Conservation (phyloP, 2,113 vertebrate species). For the Copsychus sechellarum region DNA sequence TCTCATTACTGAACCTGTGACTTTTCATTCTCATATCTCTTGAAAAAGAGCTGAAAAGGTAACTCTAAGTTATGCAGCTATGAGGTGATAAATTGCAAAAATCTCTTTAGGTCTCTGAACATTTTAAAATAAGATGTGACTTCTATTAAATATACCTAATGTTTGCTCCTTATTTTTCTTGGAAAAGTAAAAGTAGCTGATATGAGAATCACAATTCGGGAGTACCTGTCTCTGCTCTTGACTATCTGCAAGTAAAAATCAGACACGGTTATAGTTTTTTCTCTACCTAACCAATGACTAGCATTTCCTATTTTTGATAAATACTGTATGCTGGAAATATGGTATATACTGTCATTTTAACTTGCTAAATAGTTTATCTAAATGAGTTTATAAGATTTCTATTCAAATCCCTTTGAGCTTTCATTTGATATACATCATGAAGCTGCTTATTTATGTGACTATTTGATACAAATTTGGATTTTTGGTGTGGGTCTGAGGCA, state of each 20-base stretch:
- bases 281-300: neutral
- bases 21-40: neutral
- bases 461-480: neutral
- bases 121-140: neutral
- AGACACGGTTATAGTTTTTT: neutral
- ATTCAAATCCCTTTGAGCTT: neutral
- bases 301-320: neutral
- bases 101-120: neutral
- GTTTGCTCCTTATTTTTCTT: neutral
- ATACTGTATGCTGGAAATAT: neutral
- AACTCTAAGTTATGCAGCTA: neutral
- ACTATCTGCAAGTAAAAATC: neutral
- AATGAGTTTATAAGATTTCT: neutral
- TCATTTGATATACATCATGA: neutral
- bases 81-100: neutral
- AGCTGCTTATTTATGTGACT: neutral
- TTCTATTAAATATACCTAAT: neutral
- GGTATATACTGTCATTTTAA: neutral
- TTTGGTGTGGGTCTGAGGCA: neutral
- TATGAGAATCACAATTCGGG: neutral
- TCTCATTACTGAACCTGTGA: neutral
- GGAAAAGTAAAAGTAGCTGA: neutral
- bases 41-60: neutral
- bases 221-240: neutral
- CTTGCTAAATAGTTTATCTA: neutral